Conservation (phyloP, 2,888 invertebrate species). For the Cheilosia urbana region DNA sequence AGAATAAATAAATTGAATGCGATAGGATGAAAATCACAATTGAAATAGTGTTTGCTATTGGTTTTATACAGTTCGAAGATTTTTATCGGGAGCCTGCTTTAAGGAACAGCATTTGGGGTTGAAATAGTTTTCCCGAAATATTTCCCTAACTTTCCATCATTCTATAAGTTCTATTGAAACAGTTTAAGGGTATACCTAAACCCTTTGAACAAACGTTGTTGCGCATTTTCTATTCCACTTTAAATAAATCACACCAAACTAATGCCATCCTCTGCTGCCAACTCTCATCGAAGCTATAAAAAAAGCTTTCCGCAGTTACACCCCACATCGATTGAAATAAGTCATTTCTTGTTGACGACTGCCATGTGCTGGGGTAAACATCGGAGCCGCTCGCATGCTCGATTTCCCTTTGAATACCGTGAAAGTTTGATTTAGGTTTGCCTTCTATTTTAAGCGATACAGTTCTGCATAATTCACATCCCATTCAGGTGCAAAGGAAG, state of each 20-base stretch:
- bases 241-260: too few species aligned
- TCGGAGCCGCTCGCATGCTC: constrained; percentile 28
- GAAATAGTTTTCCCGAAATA: too few species aligned
- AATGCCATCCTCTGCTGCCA: too few species aligned
- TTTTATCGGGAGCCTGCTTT: not conserved
- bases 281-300: too few species aligned
- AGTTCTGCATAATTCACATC: constrained; percentile 36
- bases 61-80: constrained; percentile 10
- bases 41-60: constrained; percentile 37
- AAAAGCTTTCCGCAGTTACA: not conserved
- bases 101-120: too few species aligned
- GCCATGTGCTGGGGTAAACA: constrained; percentile 22
- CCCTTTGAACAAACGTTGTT: too few species aligned
- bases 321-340: not conserved
- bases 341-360: constrained; percentile 16
- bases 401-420: constrained; percentile 20
- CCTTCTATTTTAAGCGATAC: constrained; percentile 24
- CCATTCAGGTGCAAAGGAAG: constrained; percentile 6
- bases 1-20: constrained; percentile 15
- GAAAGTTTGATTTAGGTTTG: constrained; percentile 14
- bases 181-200: too few species aligned
- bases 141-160: too few species aligned
- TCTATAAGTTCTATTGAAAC: too few species aligned
- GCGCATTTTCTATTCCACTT: too few species aligned
- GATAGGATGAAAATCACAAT: constrained; percentile 18